phyloP scores from a whole-genome alignment of 2,888 invertebrate genomes.

The Scelioninae gen. 2 region DNA sequence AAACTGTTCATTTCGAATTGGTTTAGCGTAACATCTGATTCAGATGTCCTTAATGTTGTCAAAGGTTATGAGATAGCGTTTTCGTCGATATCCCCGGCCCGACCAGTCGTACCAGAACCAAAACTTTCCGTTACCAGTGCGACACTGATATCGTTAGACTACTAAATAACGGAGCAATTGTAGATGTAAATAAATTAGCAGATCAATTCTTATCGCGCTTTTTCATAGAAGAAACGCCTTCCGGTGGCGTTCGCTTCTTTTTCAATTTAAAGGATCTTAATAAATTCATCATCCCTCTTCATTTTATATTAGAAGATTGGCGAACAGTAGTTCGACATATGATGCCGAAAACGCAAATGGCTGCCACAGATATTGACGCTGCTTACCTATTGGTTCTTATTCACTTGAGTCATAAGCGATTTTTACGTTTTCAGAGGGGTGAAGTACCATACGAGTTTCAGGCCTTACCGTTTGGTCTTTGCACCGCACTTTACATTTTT shows the following conservation, averaged over 20 bases:
- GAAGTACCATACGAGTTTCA: not conserved
- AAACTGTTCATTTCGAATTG: too few relatives aligned
- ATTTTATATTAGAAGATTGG: conserved; percentile 9
- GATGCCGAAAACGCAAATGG: not conserved
- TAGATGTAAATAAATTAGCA: too few relatives aligned
- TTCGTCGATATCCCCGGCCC: too few relatives aligned
- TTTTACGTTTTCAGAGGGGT: not conserved
- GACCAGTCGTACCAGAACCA: too few relatives aligned
- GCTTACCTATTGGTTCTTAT: conserved; percentile 1
- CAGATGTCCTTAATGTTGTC: too few relatives aligned
- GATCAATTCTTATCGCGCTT: conserved; percentile 2
- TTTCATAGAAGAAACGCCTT: conserved; percentile 1
- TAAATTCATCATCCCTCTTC: not conserved
- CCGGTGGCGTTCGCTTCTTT: not conserved
- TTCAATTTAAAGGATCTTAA: conserved; percentile 2
- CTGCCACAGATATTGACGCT: conserved; percentile 1
- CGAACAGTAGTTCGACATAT: not conserved
- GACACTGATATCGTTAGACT: too few relatives aligned
- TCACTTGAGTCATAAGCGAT: not conserved
- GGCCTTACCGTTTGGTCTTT: not conserved
- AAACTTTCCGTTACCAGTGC: too few relatives aligned
- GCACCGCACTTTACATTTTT: not conserved
- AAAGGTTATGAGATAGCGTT: too few relatives aligned
- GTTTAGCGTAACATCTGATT: too few relatives aligned
- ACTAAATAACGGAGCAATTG: too few relatives aligned